Evolutionary conservation across 1,140 invertebrate species (phyloP), one percentile per base, ranked within the genome.

Genomic region (Eurosta solidaginis): DNA sequence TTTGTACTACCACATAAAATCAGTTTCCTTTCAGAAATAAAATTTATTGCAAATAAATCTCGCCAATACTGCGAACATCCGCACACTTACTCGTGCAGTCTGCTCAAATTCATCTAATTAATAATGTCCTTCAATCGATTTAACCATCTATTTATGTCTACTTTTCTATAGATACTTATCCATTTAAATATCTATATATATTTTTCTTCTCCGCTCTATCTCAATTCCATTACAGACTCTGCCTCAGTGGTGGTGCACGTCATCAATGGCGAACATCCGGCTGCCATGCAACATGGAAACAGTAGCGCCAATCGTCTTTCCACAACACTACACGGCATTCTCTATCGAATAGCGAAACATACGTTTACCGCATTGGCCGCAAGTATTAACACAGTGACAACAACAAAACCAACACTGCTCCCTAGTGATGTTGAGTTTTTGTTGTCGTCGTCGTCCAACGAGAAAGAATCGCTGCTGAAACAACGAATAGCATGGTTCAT

Each of bases 271-370:
- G 93, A 94, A 85, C 90, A 93, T 87, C 93, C 93, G 76, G 93
- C 92, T 12, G 93, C 93, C 63, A 94, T 94, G 92, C 93, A 94
- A 86, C 86, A 93, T 90, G 80, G 91, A 89, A 79, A 91, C 88
- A 80, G 88, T 88, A 82, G 89, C 88, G 74, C 89, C n/a, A 74
- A 44, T 47, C 40, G 73, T 36, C 44, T 74, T 14, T 74, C 40
- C 73, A 47, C 7, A 2, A 6, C 73, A 22, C 73, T 74, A 22
- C 42, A 74, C 17, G 73, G 73, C 42, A 29, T 29, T 14, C 42
- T 74, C 73, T 40, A 45, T 29, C 73, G 42, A 74, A 47, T 74
- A 47, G 7, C 42, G 2, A 29, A 45, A 74, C 44, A 36, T 22
- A 40, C 42, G 73, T 14, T 74, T 22, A 47, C 73, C 40, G 27